A percentile compares a stretch with the other conserved stretches of the same genome.
These are phyloP conservation scores for Ptychochromis oligacanthus DNA, from an alignment of 2,113 vertebrate species.

Conservation along the genomic window DNA sequence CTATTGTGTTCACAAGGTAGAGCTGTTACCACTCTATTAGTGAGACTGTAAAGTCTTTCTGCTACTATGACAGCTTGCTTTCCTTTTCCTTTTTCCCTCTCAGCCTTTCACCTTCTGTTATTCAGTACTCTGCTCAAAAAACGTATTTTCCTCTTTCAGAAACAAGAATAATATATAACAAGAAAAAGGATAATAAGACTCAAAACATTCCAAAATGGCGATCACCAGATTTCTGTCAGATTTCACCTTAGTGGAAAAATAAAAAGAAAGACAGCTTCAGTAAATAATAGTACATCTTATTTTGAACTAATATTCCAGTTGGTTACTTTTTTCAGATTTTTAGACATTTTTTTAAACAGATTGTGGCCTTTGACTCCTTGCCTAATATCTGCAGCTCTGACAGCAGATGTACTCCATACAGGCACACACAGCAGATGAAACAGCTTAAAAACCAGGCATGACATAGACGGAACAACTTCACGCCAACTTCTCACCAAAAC, in stretches of 20 bases:
- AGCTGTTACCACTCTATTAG: slow-evolving; percentile 36
- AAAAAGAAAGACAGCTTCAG: neutral
- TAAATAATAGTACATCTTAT: neutral
- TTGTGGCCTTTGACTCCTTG: slow-evolving; percentile 9
- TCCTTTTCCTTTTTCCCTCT: neutral
- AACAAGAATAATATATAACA: neutral
- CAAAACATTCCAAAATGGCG: neutral
- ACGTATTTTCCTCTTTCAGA: neutral
- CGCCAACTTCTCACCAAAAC: slow-evolving; percentile 45
- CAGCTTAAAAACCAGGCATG: neutral
- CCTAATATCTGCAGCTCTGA: slow-evolving; percentile 12
- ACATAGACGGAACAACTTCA: slow-evolving; percentile 37
- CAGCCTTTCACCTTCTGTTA: neutral
- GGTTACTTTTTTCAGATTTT: neutral
- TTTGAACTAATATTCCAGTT: slow-evolving; percentile 3
- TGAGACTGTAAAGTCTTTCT: slow-evolving; percentile 22
- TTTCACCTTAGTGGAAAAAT: neutral
- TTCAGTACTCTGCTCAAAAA: neutral
- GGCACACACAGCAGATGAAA: slow-evolving; percentile 15
- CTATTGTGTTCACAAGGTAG: slow-evolving; percentile 34
- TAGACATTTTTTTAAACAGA: slow-evolving; percentile 14
- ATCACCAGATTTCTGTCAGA: neutral
- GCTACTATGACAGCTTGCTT: slow-evolving; percentile 26
- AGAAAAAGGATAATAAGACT: neutral
- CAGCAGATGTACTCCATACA: slow-evolving; percentile 27